These are phyloP conservation scores for Ridgeia piscesae DNA, from an alignment of 1,140 invertebrate species.

Conservation along the genomic window DNA sequence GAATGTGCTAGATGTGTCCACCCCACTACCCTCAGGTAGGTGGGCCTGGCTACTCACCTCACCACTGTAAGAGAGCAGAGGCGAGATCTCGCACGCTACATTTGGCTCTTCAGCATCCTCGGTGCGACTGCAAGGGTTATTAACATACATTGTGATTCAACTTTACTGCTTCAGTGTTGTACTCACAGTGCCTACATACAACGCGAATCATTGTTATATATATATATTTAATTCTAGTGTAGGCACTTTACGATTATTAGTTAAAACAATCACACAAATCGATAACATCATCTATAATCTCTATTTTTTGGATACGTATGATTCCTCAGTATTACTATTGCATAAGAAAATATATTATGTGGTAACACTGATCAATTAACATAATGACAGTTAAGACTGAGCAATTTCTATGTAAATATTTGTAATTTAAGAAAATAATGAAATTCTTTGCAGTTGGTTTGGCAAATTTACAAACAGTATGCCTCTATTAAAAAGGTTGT, in stretches of 20 bases:
- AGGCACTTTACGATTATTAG: background rate
- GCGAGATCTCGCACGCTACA: slow-evolving; percentile 85
- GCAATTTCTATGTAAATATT: background rate
- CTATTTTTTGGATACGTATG: too few relatives aligned
- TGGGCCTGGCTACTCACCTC: slow-evolving; percentile 56
- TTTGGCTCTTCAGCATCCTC: slow-evolving; percentile 61
- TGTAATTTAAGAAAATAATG: slow-evolving; percentile 13
- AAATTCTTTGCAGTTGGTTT: background rate
- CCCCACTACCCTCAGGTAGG: background rate
- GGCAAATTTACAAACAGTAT: too few relatives aligned
- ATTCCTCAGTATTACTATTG: too few relatives aligned
- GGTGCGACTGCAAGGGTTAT: slow-evolving; percentile 54
- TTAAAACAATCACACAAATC: too few relatives aligned
- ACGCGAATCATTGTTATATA: background rate
- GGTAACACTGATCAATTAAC: too few relatives aligned
- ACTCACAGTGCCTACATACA: too few relatives aligned
- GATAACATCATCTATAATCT: too few relatives aligned
- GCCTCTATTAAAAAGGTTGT: background rate
- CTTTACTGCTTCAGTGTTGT: background rate
- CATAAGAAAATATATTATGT: too few relatives aligned
- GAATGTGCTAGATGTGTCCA: background rate
- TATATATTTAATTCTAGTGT: background rate
- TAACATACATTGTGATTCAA: slow-evolving; percentile 8
- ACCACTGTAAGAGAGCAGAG: slow-evolving; percentile 85
- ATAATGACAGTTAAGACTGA: background rate